Evolutionary conservation across 2,797 vertebrate species (phyloP).

Genomic region (Lerista edwardsae): DNA sequence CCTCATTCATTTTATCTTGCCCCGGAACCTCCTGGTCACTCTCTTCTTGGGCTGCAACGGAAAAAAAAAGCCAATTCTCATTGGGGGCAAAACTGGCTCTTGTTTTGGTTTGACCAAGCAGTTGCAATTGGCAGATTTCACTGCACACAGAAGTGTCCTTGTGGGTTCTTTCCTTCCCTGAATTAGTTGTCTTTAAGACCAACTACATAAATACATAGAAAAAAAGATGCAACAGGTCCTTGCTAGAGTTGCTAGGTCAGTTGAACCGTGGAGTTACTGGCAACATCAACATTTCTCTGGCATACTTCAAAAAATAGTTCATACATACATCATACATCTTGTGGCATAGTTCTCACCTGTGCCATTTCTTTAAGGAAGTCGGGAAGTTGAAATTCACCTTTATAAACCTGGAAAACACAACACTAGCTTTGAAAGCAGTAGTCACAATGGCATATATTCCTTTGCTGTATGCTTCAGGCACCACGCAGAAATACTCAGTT

Average conservation of each 20-base stretch:
- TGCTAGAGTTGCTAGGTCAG: too few relatives aligned
- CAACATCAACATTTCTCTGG: not conserved
- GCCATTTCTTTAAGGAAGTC: conserved; percentile 90
- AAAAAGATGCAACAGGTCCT: not conserved
- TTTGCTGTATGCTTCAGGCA: too few relatives aligned
- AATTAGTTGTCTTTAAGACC: not conserved
- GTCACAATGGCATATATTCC: not conserved
- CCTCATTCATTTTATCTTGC: conserved; percentile 70
- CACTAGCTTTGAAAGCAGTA: conserved; percentile 60
- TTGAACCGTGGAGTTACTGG: not conserved
- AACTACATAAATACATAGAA: not conserved
- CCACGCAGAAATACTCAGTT: too few relatives aligned
- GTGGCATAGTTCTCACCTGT: conserved; percentile 91
- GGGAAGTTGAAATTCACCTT: conserved; percentile 98
- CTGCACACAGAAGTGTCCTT: not conserved
- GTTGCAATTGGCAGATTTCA: not conserved
- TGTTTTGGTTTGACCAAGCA: not conserved
- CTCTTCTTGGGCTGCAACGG: conserved; percentile 76
- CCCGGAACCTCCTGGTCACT: conserved; percentile 66
- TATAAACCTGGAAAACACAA: conserved; percentile 86
- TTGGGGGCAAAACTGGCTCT: not conserved
- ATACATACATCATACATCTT: too few relatives aligned
- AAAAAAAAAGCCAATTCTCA: conserved; percentile 61
- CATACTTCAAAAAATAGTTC: conserved; percentile 35
- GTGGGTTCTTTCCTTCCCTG: not conserved